Evolutionary conservation across 2,113 vertebrate species (phyloP), one percentile per base, ranked within the genome.

Genomic region (Pelecanoides urinatrix): DNA sequence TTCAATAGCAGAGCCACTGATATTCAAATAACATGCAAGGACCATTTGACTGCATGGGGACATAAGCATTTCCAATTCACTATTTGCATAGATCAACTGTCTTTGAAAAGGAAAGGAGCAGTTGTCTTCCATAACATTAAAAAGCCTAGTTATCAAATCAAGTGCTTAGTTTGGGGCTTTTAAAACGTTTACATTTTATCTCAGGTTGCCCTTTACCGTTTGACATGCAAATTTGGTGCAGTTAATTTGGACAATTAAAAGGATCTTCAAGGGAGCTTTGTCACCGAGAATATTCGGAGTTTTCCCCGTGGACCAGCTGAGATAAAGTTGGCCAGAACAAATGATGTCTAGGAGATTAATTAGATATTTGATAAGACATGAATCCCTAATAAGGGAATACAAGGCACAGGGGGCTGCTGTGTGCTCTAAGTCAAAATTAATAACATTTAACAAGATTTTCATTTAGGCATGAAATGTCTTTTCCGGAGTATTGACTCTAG

Each of bases 241-340:
- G 99, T 99, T 99, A 99, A 99, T 99, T 99, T 99, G 99, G 99
- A 99, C 99, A 99, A 99, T 99, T 99, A 99, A 99, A 99, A 99
- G 99, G 99, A 99, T 99, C 99, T 99, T 99, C 99, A 99, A 98
- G 98, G 98, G 98, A 98, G 98, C 98, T 99, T 99, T 99, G 99
- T 99, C 99, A 98, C 98, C 84, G 97, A 98, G 98, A 99, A 99
- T 98, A 98, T 99, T 98, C 97, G 92, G 98, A 98, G 97, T 99
- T 99, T 98, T 98, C 99, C 98, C 99, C 92, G 98, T 91, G 98
- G 99, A 99, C 99, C 98, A 98, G 98, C 98, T 98, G 98, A 98
- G 98, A 99, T 99, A 99, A 99, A 99, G 98, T 99, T 99, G 98
- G 98, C 98, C 97, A 98, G 99, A 99, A 99, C 99, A 99, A 99